Evolutionary conservation across 2,113 vertebrate species (phyloP), one percentile per base, ranked within the genome.

Genomic region (Mungos mungo): DNA sequence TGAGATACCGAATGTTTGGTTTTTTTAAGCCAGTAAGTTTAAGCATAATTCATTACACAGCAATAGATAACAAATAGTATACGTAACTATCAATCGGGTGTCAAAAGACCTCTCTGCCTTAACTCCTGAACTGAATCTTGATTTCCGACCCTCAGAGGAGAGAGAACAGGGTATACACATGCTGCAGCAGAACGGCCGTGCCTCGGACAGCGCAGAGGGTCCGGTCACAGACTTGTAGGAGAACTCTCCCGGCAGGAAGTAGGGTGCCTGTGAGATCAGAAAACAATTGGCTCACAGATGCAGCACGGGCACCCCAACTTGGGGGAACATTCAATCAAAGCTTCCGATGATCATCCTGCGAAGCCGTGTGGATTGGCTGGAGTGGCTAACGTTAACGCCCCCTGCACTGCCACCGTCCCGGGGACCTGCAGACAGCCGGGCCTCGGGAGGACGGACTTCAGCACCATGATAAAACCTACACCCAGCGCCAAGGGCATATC

Each of bases 191-290:
- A 29, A 25, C 3, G 7, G 4, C n/a, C 19, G 4, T 7, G 29
- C 33, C 8, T 21, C 66, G 14, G 15, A 5, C 2, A 13, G 60
- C 2, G 57, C 68, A 0, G 3, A 93, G 60, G 52, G 52, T 1
- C 9, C 18, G 0, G 2, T 3, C 0, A 6, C 9, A 14, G 19
- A 18, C 9, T 38, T 25, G 3, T 13, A 18, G 10, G 33, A 68
- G 54, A 81, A 63, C 13, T 27, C n/a, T n/a, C 85, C 13, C 16
- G 12, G 45, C n/a, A 52, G 50, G 35, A 65, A 72, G 9, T 1
- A 1, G 1, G 11, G 0, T 0, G 18, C 0, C 1, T 5, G 14
- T 27, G 77, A 15, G 41, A 1, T 12, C 69, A 41, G 47, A 52
- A 93, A 38, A 63, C 13, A 11, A 2, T 3, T 19, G 41, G 2